Conservation (phyloP, 2,113 vertebrate species). For the Agelaius phoeniceus region DNA sequence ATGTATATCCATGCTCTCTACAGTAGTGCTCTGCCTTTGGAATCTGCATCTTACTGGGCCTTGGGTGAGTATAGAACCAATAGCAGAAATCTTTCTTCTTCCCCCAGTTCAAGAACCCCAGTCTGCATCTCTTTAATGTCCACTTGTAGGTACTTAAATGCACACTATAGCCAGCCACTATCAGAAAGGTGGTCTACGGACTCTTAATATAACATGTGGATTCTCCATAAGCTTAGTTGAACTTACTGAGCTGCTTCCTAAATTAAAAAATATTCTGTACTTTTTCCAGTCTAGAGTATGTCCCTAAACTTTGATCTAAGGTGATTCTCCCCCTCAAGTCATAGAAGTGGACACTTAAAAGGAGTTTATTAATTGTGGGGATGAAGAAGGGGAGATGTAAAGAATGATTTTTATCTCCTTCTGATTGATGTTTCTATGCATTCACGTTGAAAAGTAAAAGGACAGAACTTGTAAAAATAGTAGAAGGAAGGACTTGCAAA, state of each 20-base stretch:
- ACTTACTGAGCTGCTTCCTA: background rate
- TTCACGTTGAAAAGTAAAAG: background rate
- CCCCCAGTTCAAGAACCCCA: background rate
- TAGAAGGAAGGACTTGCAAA: background rate
- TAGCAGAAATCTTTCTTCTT: background rate
- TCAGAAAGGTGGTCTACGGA: background rate
- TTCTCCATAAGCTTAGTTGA: background rate
- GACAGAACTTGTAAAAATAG: background rate
- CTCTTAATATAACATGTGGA: background rate
- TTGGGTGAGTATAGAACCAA: slow-evolving; percentile 79
- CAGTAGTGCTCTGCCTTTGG: slow-evolving; percentile 82
- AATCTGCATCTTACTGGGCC: slow-evolving; percentile 86
- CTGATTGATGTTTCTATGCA: background rate
- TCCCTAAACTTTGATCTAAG: background rate
- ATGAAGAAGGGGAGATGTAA: background rate
- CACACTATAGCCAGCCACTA: background rate
- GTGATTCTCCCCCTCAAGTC: background rate
- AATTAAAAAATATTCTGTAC: background rate
- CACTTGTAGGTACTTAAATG: background rate
- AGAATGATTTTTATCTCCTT: background rate
- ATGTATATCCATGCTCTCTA: slow-evolving; percentile 95
- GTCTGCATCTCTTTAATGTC: background rate
- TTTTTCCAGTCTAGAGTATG: background rate
- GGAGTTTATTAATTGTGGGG: background rate
- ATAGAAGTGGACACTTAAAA: background rate